Evolutionary conservation across 2,797 vertebrate genomes (phyloP).

Genomic region (Phaenicophaeus curvirostris): DNA sequence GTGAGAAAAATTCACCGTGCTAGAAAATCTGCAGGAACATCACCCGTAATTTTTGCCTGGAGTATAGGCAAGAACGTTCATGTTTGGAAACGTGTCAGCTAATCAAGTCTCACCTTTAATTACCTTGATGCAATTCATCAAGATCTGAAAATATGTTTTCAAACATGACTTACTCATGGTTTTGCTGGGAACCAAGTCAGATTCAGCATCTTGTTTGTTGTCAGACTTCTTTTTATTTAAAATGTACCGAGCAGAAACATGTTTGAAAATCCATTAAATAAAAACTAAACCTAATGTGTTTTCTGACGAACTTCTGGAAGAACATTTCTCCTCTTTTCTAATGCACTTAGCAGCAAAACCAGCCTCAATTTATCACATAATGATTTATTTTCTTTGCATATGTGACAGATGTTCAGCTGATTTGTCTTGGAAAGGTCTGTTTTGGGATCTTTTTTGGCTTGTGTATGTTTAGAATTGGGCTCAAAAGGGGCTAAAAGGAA

Average conservation of each 20-base stretch:
- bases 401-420: conserved; percentile 11
- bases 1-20: conserved; percentile 45
- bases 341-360: not conserved
- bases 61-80: conserved; percentile 54
- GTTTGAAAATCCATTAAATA: conserved; percentile 15
- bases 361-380: not conserved
- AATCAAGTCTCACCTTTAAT: conserved; percentile 61
- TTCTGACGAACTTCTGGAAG: conserved; percentile 33
- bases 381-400: conserved; percentile 3
- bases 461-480: not conserved
- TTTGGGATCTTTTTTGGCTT: not conserved
- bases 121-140: conserved; percentile 51
- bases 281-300: conserved; percentile 5
- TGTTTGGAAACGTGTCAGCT: conserved; percentile 56
- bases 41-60: conserved; percentile 35
- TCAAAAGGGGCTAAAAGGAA: not conserved
- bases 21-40: conserved; percentile 40
- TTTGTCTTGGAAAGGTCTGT: not conserved
- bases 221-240: not conserved
- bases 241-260: conserved; percentile 6
- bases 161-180: conserved; percentile 31
- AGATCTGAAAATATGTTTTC: conserved; percentile 32
- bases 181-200: conserved; percentile 27
- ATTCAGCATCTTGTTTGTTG: not conserved
- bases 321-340: conserved; percentile 8